phyloP scores from a whole-genome alignment of 1,140 invertebrate genomes.

The Bursaphelenchus mucronatus region DNA sequence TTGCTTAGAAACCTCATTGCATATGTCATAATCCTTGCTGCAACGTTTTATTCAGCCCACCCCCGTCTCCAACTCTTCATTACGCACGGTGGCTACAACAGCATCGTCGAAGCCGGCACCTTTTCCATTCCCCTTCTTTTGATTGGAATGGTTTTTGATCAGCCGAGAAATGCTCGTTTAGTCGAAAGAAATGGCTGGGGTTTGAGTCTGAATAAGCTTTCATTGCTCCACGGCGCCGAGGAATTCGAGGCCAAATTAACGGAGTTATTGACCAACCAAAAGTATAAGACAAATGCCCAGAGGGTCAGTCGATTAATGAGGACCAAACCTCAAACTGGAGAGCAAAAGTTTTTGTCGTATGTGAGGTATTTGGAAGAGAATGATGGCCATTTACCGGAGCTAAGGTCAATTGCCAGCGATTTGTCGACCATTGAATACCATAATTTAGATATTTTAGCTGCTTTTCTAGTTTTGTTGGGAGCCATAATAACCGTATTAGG shows the following conservation, averaged over 20 bases:
- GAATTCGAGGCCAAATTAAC: conserved; percentile 2
- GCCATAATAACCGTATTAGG: too few relatives aligned
- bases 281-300: conserved; percentile 22
- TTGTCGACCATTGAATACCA: neutral
- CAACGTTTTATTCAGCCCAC: conserved; percentile 19
- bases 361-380: neutral
- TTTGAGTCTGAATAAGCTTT: conserved; percentile 12
- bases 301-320: conserved; percentile 6
- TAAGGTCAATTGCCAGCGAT: neutral
- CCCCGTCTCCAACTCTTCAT: conserved; percentile 33
- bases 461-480: too few relatives aligned
- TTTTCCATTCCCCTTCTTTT: conserved; percentile 34
- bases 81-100: conserved; percentile 42
- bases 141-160: conserved; percentile 36
- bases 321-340: conserved; percentile 4
- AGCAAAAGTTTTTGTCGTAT: conserved; percentile 1
- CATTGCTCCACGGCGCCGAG: conserved; percentile 13
- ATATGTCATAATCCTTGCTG: too few relatives aligned
- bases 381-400: conserved; percentile 5
- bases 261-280: conserved; percentile 7
- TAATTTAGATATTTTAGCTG: neutral
- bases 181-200: conserved; percentile 32
- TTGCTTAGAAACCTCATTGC: too few relatives aligned
- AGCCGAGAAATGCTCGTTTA: conserved; percentile 31
- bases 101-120: conserved; percentile 27